phyloP scores from a whole-genome alignment of 2,113 vertebrate genomes.

The Nyctibius bracteatus region DNA sequence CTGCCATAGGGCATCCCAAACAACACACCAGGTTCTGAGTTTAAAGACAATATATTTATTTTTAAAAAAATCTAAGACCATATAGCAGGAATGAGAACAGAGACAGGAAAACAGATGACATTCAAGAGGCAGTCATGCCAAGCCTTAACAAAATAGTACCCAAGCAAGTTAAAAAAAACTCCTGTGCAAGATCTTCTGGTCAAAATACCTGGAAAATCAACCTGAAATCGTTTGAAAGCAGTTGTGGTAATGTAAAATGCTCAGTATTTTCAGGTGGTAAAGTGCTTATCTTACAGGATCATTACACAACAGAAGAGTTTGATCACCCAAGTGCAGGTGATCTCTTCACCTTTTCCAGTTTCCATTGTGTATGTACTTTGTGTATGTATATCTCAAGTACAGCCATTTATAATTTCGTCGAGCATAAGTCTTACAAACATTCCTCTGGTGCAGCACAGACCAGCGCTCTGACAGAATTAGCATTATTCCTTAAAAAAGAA shows the following conservation, averaged over 20 bases:
- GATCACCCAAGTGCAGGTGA: too few relatives aligned
- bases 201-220: not conserved
- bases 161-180: not conserved
- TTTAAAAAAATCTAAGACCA: not conserved
- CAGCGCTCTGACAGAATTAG: not conserved
- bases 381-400: not conserved
- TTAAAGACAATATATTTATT: not conserved
- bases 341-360: not conserved
- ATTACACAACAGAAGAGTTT: not conserved
- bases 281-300: not conserved
- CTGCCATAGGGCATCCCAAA: not conserved
- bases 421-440: not conserved
- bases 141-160: not conserved
- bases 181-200: not conserved
- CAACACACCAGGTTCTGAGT: not conserved
- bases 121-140: not conserved
- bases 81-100: not conserved
- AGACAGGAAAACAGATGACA: not conserved
- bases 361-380: not conserved
- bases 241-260: not conserved
- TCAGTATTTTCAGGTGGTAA: not conserved
- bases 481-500: not conserved
- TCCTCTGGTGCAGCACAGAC: not conserved
- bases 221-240: not conserved
- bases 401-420: not conserved